Evolutionary conservation across 2,113 vertebrate species (phyloP).

Genomic region (Chroicocephalus ridibundus): DNA sequence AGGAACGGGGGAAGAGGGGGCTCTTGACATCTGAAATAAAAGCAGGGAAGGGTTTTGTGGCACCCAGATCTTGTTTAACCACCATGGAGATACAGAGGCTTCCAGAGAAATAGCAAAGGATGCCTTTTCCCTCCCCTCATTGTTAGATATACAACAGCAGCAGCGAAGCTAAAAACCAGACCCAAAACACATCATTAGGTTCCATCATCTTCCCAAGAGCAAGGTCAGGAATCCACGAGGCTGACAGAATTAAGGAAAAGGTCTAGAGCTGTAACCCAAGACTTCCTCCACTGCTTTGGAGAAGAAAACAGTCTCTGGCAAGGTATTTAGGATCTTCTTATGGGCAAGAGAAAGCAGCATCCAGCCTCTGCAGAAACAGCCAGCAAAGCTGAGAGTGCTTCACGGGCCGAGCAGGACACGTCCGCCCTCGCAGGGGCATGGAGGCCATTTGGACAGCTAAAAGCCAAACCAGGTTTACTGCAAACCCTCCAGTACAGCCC

Average conservation of each 20-base stretch:
- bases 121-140: not conserved
- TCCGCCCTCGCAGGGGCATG: rapidly evolving
- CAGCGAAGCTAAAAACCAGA: not conserved
- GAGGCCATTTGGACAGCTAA: not conserved
- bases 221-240: not conserved
- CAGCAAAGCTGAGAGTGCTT: not conserved
- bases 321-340: not conserved
- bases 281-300: not conserved
- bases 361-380: not conserved
- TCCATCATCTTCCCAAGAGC: not conserved
- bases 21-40: not conserved
- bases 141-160: not conserved
- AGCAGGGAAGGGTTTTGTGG: not conserved
- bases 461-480: not conserved
- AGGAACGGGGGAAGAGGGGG: not conserved
- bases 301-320: not conserved
- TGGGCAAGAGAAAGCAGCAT: not conserved
- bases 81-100: not conserved
- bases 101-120: not conserved
- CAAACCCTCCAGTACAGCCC: not conserved
- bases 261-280: not conserved
- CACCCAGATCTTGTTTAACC: not conserved
- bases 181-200: not conserved
- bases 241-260: not conserved
- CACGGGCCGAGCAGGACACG: rapidly evolving